Evolutionary conservation across 2,888 invertebrate genomes (phyloP).

Genomic region (Stegana nigrithorax): DNA sequence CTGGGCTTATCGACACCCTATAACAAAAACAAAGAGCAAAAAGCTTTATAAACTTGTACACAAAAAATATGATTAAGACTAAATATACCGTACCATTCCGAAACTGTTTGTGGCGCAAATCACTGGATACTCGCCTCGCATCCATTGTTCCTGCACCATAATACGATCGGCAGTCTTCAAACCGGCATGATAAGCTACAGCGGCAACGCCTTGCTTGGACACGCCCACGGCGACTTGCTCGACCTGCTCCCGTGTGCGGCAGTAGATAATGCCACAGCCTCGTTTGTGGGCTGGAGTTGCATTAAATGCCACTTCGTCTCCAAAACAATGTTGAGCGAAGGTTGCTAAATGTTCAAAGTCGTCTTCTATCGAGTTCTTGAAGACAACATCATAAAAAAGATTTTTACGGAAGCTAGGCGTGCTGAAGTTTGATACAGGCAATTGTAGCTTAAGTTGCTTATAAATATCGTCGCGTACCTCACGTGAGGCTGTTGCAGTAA

Average conservation of each 20-base stretch:
- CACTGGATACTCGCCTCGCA: conserved; percentile 85
- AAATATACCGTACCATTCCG: no score
- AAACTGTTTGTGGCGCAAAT: conserved; percentile 98
- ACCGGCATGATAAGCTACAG: conserved; percentile 92
- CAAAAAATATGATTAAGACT: no score
- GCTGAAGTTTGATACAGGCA: conserved; percentile 81
- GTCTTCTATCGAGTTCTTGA: conserved; percentile 85
- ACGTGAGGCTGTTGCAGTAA: conserved; percentile 92
- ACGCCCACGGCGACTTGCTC: conserved; percentile 85
- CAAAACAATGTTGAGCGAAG: conserved; percentile 78
- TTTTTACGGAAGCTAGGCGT: conserved; percentile 92
- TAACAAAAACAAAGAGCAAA: no score
- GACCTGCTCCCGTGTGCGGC: conserved; percentile 92
- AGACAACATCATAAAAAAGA: conserved; percentile 93
- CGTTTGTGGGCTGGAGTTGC: conserved; percentile 58
- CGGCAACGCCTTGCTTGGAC: conserved; percentile 76
- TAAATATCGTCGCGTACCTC: conserved; percentile 88
- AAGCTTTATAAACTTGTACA: no score
- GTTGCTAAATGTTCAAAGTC: conserved; percentile 83
- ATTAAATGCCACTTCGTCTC: conserved; percentile 63
- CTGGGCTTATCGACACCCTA: conserved; percentile 97
- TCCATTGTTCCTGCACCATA: conserved; percentile 91
- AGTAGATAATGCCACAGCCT: conserved; percentile 91
- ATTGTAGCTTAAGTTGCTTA: conserved; percentile 76
- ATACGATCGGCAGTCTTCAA: conserved; percentile 80